phyloP scores from a whole-genome alignment of 1,140 invertebrate genomes.

The Andrena cerasifolii region DNA sequence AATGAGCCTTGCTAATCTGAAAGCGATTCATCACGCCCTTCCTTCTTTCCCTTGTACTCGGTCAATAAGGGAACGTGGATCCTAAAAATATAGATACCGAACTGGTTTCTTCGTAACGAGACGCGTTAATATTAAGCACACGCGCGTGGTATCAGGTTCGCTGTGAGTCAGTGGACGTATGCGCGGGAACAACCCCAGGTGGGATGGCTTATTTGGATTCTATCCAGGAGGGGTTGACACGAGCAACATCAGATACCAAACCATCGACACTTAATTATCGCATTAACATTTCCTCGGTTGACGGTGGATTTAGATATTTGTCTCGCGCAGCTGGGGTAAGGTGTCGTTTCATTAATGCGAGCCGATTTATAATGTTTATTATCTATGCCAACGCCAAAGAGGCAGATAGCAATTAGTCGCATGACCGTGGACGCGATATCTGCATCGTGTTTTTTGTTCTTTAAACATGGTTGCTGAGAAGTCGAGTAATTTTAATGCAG shows the following conservation, averaged over 20 bases:
- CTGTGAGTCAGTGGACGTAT: slow-evolving; percentile 13
- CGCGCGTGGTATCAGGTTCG: not conserved
- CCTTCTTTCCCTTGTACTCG: not conserved
- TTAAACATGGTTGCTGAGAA: too few species aligned
- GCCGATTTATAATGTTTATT: too few species aligned
- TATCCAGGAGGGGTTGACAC: not conserved
- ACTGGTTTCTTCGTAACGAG: slow-evolving; percentile 27
- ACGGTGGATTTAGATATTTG: too few species aligned
- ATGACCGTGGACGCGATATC: too few species aligned
- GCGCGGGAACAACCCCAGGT: not conserved
- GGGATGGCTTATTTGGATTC: slow-evolving; percentile 10
- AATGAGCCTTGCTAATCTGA: slow-evolving; percentile 47
- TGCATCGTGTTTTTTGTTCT: too few species aligned
- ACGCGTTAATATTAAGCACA: slow-evolving; percentile 13
- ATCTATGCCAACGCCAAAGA: too few species aligned
- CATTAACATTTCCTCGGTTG: not conserved
- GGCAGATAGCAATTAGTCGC: too few species aligned
- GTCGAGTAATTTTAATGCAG: too few species aligned
- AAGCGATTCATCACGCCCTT: slow-evolving; percentile 49
- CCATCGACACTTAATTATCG: not conserved
- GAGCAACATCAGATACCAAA: not conserved
- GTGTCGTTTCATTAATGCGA: too few species aligned
- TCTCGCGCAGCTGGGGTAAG: too few species aligned
- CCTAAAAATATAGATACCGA: slow-evolving; percentile 2
- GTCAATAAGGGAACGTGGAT: slow-evolving; percentile 3